Percentiles rank a stretch among this genome's conserved stretches.
Evolutionary conservation across 2,888 invertebrate genomes (phyloP).

Genomic region (Polydrusus pterygomalis): DNA sequence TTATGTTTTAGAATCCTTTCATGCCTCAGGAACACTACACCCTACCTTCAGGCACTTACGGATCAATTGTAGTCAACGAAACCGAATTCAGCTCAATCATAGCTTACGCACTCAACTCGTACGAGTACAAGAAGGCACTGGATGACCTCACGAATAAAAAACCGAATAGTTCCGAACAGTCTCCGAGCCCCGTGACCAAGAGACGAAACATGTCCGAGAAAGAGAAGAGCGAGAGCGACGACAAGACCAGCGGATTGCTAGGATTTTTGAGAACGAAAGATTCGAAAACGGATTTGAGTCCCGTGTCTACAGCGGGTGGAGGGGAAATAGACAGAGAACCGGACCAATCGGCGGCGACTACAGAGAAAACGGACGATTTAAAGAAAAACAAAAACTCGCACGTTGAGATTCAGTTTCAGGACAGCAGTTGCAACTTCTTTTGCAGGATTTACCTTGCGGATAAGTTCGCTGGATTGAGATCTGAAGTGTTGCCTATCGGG

Average conservation of each 20-base stretch:
- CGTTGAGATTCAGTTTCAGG: conserved; percentile 78
- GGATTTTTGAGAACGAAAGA: conserved; percentile 70
- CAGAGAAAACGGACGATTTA: conserved; percentile 63
- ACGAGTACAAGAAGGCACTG: conserved; percentile 80
- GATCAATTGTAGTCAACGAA: conserved; percentile 86
- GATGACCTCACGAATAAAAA: conserved; percentile 70
- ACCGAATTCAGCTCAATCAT: conserved; percentile 90
- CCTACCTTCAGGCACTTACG: conserved; percentile 75
- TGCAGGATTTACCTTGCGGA: conserved; percentile 94
- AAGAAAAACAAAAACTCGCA: conserved; percentile 69
- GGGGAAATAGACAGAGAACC: conserved; percentile 2
- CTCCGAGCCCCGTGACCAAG: conserved; percentile 73
- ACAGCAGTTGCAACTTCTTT: conserved; percentile 85
- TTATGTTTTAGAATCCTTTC: conserved; percentile 79
- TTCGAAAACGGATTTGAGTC: conserved; percentile 58
- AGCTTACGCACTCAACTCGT: conserved; percentile 85
- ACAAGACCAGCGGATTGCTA: conserved; percentile 67
- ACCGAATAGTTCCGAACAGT: conserved; percentile 64
- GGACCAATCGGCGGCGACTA: conserved; percentile 8
- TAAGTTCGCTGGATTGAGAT: conserved; percentile 89
- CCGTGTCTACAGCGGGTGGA: neutral
- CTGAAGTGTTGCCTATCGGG: conserved; percentile 69
- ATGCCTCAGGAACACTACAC: conserved; percentile 82
- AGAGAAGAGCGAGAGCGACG: conserved; percentile 66
- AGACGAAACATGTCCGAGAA: conserved; percentile 70